A percentile compares a stretch with the other conserved stretches of the same genome.
phyloP scores from a whole-genome alignment of 64 coral and sea anemone species.

The Montipora efflorescens region DNA sequence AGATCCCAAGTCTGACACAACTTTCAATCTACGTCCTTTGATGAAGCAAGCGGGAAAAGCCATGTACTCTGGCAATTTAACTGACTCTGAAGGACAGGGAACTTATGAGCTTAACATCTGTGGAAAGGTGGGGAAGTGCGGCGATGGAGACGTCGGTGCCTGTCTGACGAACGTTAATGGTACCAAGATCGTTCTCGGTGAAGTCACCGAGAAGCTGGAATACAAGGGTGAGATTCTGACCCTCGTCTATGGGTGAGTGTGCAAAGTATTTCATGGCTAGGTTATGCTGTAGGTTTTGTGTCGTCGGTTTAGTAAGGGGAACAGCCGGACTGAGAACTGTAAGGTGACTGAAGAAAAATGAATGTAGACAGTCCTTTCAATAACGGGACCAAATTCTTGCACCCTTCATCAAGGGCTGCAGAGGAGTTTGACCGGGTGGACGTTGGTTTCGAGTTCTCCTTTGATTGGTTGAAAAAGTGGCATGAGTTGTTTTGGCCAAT shows the following conservation, averaged over 20 bases:
- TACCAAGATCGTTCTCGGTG: constrained; percentile 25
- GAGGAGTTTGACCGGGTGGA: too few relatives aligned
- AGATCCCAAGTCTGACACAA: constrained; percentile 69
- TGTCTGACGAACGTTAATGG: constrained; percentile 46
- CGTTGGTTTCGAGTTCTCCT: too few relatives aligned
- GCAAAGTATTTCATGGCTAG: neutral
- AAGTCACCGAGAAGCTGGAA: neutral
- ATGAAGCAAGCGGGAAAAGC: neutral
- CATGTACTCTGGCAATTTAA: constrained; percentile 5
- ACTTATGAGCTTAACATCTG: constrained; percentile 59
- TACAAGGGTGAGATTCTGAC: constrained; percentile 61
- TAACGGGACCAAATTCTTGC: too few relatives aligned
- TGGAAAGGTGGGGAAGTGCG: neutral
- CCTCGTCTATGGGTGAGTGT: constrained; percentile 56
- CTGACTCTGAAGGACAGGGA: neutral
- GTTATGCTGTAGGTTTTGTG: neutral
- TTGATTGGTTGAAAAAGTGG: too few relatives aligned
- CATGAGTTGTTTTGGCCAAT: too few relatives aligned
- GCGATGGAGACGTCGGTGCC: neutral
- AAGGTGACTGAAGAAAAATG: too few relatives aligned
- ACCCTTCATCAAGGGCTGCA: too few relatives aligned
- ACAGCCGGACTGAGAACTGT: too few relatives aligned
- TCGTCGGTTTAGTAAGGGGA: too few relatives aligned
- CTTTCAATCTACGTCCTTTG: constrained; percentile 53
- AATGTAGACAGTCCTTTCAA: too few relatives aligned